phyloP scores from a whole-genome alignment of 2,888 invertebrate species.

The Polydrusus pterygomalis region DNA sequence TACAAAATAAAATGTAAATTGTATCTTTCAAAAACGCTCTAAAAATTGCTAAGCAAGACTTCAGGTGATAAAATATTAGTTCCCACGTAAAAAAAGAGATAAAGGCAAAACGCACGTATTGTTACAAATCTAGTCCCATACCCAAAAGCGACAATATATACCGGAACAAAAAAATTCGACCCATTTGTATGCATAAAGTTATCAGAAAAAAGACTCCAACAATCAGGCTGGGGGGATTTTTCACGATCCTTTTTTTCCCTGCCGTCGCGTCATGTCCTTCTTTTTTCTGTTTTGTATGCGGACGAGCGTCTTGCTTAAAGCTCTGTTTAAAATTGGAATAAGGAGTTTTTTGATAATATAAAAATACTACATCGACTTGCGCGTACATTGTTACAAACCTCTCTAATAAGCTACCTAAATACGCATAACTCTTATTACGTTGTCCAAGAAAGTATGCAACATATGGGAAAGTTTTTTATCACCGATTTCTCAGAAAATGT shows the following conservation, averaged over 20 bases:
- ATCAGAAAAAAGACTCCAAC: constrained; percentile 50
- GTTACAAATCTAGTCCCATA: constrained; percentile 46
- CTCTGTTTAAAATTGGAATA: constrained; percentile 35
- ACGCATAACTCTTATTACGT: no score
- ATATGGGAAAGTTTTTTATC: no score
- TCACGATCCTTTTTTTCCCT: constrained; percentile 39
- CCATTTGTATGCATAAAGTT: constrained; percentile 53
- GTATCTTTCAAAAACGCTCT: no score
- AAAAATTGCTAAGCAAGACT: no score
- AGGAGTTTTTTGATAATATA: constrained; percentile 25
- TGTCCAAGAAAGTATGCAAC: no score
- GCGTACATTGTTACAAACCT: background rate
- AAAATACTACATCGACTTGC: background rate
- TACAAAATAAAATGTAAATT: no score
- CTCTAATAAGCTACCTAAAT: no score
- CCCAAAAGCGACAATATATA: constrained; percentile 50
- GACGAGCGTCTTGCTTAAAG: constrained; percentile 19
- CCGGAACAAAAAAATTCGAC: constrained; percentile 42
- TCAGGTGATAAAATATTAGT: constrained; percentile 8
- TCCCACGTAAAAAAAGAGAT: constrained; percentile 14
- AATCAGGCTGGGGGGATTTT: constrained; percentile 50
- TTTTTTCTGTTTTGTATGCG: constrained; percentile 41
- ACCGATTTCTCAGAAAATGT: no score
- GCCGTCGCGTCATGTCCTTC: constrained; percentile 6
- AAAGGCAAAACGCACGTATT: constrained; percentile 30